Evolutionary conservation across 2,888 invertebrate genomes (phyloP).

Genomic region (Catotricha subobsoleta): DNA sequence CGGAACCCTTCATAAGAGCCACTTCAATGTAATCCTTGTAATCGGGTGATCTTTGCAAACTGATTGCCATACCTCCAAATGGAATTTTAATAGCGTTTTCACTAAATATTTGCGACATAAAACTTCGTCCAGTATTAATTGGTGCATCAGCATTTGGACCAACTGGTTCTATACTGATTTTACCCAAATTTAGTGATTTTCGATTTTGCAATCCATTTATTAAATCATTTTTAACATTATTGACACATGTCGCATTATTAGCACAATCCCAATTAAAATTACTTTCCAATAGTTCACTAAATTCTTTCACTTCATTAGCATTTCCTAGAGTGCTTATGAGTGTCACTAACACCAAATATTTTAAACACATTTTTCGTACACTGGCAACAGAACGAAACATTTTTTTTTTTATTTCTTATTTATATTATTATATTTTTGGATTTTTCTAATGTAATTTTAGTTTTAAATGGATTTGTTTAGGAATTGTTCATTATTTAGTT

Average conservation of each 20-base stretch:
- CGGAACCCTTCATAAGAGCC: conserved; percentile 23
- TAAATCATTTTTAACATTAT: conserved; percentile 33
- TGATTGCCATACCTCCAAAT: conserved; percentile 27
- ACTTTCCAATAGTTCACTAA: not conserved
- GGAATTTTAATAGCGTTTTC: conserved; percentile 27
- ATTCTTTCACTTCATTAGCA: not conserved
- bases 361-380: conserved; percentile 2
- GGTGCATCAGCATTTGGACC: conserved; percentile 14
- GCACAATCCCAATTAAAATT: conserved; percentile 30
- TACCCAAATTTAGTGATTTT: conserved; percentile 34
- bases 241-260: conserved; percentile 42
- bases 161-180: conserved; percentile 36
- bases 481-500: not conserved
- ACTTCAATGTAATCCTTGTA: conserved; percentile 27
- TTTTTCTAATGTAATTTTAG: not conserved
- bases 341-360: not conserved
- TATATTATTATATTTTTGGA: too few species aligned
- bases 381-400: too few species aligned
- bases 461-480: not conserved
- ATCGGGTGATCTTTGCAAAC: conserved; percentile 25
- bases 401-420: not conserved
- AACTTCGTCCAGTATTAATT: conserved; percentile 17
- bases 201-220: conserved; percentile 34
- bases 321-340: not conserved
- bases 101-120: conserved; percentile 21